Evolutionary conservation across 2,113 vertebrate genomes (phyloP), one percentile per base, ranked within the genome.

Genomic region (Desmodus rotundus): DNA sequence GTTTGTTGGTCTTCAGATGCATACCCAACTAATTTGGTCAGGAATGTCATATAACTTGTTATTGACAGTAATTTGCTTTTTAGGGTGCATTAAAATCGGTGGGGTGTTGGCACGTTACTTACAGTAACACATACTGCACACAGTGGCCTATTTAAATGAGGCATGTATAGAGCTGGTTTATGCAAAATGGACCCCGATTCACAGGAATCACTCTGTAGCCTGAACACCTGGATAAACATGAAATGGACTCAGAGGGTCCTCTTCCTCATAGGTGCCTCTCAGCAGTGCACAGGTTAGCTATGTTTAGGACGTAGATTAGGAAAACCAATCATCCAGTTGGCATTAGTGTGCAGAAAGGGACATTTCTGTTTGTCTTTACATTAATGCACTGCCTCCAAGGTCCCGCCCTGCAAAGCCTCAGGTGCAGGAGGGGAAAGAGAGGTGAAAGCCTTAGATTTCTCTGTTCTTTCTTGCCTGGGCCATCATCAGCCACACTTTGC

Each of bases 1-100:
- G 58, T 96, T 95, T 96, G 96, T 96, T 96, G 88, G 56, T 89
- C 54, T 95, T 94, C 78, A 96, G 90, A 80, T 74, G 84, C 92
- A 97, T 95, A 94, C 63, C 87, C 13, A 41, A 82, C 88, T 96
- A 84, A 96, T 96, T 97, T 94, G 88, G 91, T 95, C 88, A 95
- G 88, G 50, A 96, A 96, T 89, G 56, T 73, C 73, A 56, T n/a
- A 76, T 87, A 93, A 96, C 47, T 95, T 91, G 91, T 45, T 31
- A 76, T 3, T 82, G 93, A 89, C 41, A 76, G 92, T 91, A 80
- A 94, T 95, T 93, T 96, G 88, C 86, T 96, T 93, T 95, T 82
- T 85, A 92, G 88, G 94, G 89, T 94, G 68, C 86, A 87, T 94
- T 97, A 94, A 91, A 97, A 73, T 96, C 94, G 84, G 82, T 86